These are phyloP conservation scores for Rhynchonycteris naso DNA, from an alignment of 2,797 vertebrate species.

Conservation along the genomic window DNA sequence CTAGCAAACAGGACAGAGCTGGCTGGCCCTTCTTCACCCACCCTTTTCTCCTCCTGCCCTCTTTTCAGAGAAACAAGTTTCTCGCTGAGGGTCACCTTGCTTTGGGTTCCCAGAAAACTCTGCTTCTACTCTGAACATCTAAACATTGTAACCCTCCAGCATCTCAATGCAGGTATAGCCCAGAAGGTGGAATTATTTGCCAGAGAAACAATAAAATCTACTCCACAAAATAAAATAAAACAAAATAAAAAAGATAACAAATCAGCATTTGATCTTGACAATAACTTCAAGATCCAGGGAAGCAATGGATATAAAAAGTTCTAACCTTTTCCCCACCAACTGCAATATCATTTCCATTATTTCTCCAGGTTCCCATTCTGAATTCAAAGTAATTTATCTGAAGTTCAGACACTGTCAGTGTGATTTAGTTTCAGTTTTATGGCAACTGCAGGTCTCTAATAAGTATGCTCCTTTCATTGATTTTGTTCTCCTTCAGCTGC, in stretches of 20 bases:
- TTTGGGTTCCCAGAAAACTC: slow-evolving; percentile 33
- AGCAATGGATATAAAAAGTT: slow-evolving; percentile 79
- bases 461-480: slow-evolving; percentile 88
- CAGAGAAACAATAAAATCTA: slow-evolving; percentile 64
- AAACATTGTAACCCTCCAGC: slow-evolving; percentile 51
- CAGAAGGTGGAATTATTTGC: slow-evolving; percentile 47
- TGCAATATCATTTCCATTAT: slow-evolving; percentile 88
- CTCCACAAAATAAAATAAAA: slow-evolving; percentile 54
- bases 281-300: slow-evolving; percentile 73
- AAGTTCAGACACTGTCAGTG: slow-evolving; percentile 88
- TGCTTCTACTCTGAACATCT: neutral
- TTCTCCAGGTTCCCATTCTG: slow-evolving; percentile 85
- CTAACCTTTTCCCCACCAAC: slow-evolving; percentile 77
- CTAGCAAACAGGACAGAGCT: neutral
- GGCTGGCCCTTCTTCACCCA: neutral
- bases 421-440: slow-evolving; percentile 90
- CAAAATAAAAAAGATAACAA: slow-evolving; percentile 63
- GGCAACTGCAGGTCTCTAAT: slow-evolving; percentile 88
- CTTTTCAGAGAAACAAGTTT: neutral
- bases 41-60: neutral
- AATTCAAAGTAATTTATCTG: slow-evolving; percentile 90
- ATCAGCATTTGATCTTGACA: slow-evolving; percentile 76
- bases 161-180: neutral
- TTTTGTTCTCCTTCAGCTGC: slow-evolving; percentile 88
- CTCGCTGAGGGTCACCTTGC: slow-evolving; percentile 56